Base-by-base conservation (phyloP, 2,113 vertebrate genomes). In the Hemibagrus wyckioides region DNA sequence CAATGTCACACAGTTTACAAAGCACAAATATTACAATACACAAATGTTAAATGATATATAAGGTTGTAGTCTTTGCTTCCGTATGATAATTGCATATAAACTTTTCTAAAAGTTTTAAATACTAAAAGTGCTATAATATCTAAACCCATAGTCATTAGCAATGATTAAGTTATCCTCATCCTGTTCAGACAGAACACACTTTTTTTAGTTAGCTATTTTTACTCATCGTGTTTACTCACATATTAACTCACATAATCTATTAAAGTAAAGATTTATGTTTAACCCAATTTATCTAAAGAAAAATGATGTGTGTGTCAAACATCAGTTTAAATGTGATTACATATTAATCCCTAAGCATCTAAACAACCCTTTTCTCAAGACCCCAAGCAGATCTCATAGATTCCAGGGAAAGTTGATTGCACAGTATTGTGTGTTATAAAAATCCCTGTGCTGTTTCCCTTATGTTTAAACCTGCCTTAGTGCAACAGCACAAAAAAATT, bases 271-370 rank as follows among this genome's bases (percentile, higher is more conserved):
- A 17, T 33, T 79, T 33, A 56, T 11, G 13, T 57, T 28, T 63
- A 63, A 1, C 10, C 10, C 9, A 85, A 14, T 36, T 39, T 76
- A n/a, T 30, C 57, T 6, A 13, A 6, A 5, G 13, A 76, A n/a
- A n/a, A 69, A 84, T 48, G 82, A 92, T 86, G 86, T 91, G 87
- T 89, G 50, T 67, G 69, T 91, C 84, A 86, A 90, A 85, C 87
- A 86, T 90, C 90, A 88, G 56, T 85, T 79, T 2, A 57, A 77
- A 2, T 92, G 88, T 90, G 90, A 89, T 90, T 21, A 86, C 69
- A 89, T 84, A 75, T 87, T 85, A 90, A 91, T 91, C 88, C 89
- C 25, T 39, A 44, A 59, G 65, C 82, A 91, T 36, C 39, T 36
- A 75, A 71, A 82, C 63, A 80, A 61, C 5, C 33, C 1, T 76